Conservation (phyloP, 2,888 invertebrate species). For the Drosophila picticornis region DNA sequence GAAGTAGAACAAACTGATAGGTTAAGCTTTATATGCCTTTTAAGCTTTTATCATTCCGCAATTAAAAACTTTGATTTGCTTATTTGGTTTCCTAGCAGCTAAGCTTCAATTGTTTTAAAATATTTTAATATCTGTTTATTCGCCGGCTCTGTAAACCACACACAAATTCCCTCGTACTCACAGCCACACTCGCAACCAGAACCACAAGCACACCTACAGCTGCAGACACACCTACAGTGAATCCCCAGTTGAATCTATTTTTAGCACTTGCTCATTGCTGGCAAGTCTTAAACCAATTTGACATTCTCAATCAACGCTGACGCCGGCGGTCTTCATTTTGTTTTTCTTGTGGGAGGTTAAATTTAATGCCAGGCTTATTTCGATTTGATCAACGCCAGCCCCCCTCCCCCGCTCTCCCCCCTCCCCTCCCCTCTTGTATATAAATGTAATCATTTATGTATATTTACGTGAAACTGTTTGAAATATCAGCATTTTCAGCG, state of each 20-base stretch:
- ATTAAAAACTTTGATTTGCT: neutral
- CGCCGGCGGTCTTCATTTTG: constrained; percentile 7
- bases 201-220: neutral
- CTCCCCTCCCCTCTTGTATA: neutral
- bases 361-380: constrained; percentile 12
- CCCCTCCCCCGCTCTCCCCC: neutral
- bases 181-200: neutral
- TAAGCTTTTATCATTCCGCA: neutral
- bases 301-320: constrained; percentile 10
- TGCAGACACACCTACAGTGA: neutral
- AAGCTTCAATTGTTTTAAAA: neutral
- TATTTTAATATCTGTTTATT: neutral
- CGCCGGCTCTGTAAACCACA: neutral
- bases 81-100: neutral
- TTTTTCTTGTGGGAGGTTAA: neutral
- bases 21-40: neutral
- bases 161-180: neutral
- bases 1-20: neutral
- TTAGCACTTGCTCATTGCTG: neutral
- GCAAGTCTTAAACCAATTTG: constrained; percentile 6
- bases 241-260: neutral
- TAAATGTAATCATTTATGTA: constrained; percentile 40
- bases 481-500: constrained; percentile 49
- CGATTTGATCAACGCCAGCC: constrained; percentile 36
- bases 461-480: constrained; percentile 38